Percentiles rank a stretch among this genome's conserved stretches.
Conservation (phyloP, 2,113 vertebrate species). For the Hucho hucho region DNA sequence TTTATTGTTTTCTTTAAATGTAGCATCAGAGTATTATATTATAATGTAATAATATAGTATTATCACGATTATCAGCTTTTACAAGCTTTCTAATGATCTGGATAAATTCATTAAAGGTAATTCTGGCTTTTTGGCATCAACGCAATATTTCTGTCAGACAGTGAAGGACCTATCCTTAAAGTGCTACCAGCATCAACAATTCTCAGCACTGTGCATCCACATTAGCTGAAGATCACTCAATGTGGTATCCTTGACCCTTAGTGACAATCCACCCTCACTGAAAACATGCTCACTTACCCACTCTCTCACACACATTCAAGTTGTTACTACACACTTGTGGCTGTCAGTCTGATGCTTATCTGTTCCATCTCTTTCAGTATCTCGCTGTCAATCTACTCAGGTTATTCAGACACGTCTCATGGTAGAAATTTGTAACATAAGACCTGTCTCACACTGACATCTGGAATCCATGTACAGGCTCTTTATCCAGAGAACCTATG, state of each 20-base stretch:
- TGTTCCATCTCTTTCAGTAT: constrained; percentile 3
- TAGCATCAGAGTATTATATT: not conserved
- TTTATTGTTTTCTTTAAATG: not conserved
- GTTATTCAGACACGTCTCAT: not conserved
- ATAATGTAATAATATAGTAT: not conserved
- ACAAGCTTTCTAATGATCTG: not conserved
- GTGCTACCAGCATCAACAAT: not conserved
- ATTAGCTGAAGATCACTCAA: too few species aligned
- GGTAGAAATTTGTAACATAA: not conserved
- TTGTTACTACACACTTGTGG: not conserved
- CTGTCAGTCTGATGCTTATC: constrained; percentile 1
- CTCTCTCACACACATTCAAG: not conserved
- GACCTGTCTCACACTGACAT: constrained; percentile 19
- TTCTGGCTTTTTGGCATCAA: not conserved
- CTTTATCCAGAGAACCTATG: constrained; percentile 24
- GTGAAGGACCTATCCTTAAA: not conserved
- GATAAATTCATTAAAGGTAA: not conserved
- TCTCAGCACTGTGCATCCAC: not conserved
- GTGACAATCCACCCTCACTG: not conserved
- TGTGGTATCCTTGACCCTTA: not conserved
- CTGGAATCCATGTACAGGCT: constrained; percentile 48
- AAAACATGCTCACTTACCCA: not conserved
- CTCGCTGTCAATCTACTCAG: not conserved
- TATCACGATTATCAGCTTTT: not conserved
- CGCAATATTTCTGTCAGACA: not conserved